Percentiles rank a stretch among this genome's conserved stretches.
phyloP scores from a whole-genome alignment of 2,113 vertebrate species.

The Petroica traversi region DNA sequence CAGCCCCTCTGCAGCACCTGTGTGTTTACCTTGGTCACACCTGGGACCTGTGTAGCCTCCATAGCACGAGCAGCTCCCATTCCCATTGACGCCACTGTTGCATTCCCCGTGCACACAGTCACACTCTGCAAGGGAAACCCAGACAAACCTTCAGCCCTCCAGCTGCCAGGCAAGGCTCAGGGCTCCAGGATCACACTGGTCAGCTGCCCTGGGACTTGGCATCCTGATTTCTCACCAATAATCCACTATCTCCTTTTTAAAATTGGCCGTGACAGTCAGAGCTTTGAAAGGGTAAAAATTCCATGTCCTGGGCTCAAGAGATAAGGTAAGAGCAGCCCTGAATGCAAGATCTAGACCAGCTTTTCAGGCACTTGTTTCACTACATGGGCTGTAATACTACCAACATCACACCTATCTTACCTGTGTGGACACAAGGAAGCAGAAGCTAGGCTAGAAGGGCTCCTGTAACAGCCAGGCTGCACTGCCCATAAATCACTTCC shows the following conservation, averaged over 20 bases:
- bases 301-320: neutral
- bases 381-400: neutral
- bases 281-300: neutral
- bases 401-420: neutral
- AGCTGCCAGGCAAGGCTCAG: neutral
- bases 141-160: neutral
- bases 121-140: constrained; percentile 76
- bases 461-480: neutral
- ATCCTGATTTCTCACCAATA: neutral
- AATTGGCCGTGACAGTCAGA: neutral
- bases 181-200: neutral
- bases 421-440: neutral
- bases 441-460: neutral
- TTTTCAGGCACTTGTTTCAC: neutral
- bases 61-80: constrained; percentile 87
- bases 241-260: neutral
- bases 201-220: neutral
- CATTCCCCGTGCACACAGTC: constrained; percentile 85
- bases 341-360: neutral
- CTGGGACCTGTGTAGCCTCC: constrained; percentile 85
- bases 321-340: neutral
- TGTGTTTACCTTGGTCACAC: constrained; percentile 84
- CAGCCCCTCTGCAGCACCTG: neutral
- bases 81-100: constrained; percentile 73
- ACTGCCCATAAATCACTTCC: neutral